Base-by-base conservation (phyloP, 2,888 invertebrate genomes). In the Ectemnius continuus region DNA sequence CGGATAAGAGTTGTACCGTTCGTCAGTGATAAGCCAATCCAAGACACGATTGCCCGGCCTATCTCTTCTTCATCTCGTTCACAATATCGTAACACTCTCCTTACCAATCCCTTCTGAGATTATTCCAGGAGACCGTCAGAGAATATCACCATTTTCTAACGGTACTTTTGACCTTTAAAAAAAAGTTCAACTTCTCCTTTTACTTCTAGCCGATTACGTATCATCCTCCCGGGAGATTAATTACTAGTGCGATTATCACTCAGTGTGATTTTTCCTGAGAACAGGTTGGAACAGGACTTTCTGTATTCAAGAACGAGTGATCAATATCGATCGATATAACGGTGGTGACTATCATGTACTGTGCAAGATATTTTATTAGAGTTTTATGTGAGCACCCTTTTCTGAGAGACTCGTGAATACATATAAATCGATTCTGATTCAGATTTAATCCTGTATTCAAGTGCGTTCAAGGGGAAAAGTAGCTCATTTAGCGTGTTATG, bases 1-100 rank as follows among this genome's bases (percentile, higher is more conserved):
- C 65, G 8, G 46, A 73, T 78, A 76, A 73, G 72, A 66, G 72
- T 36, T 76, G 45, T 62, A 72, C 72, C 75, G 77, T 77, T 72
- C 48, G 47, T 18, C 61, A 56, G 46, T 70, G 76, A 73, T 76
- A 73, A 67, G 64, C 16, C 23, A 23, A 23, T 28, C 28, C 13
- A 18, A 36, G 58, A 36, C 66, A n/a, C 23, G 64, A 28, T 47
- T 68, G 67, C 65, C 68, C 57, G 2, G 23, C 2, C 23, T 20
- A 58, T 11, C 14, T n/a, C 57, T 48, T 58, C 23, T 48, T 11
- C 2, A 36, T 36, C 11, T 36, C 11, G 8, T 2, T 36, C 36
- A 36, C 36, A 11, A 36, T 36, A 11, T 36, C 11, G 36, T 11
- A 36, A 36, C 36, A 36, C 36, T 36, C 36, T 36, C 36, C 8